Evolutionary conservation across 2,113 vertebrate genomes (phyloP), one percentile per base, ranked within the genome.

Genomic region (Paramormyrops kingsleyae): DNA sequence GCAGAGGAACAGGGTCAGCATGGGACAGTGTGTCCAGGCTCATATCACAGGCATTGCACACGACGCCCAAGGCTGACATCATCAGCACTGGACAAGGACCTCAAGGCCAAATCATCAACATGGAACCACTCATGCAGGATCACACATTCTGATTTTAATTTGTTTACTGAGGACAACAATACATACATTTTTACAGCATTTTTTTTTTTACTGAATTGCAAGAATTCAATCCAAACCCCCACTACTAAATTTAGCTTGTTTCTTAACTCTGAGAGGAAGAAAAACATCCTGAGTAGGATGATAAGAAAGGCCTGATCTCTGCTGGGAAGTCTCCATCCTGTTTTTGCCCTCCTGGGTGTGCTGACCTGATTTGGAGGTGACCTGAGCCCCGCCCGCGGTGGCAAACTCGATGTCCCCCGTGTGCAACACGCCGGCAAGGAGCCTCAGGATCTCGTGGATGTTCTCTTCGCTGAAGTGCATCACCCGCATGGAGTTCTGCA

Each of bases 311-410:
- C 46, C 84, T 87, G 44, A 39, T 44, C 35, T 12, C 13, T 13
- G 39, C 35, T 2, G 59, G 59, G 39, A 49, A 52, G 44, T 19
- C 24, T 47, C 49, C 85, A 87, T 47, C 66, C 47, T 53, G 49
- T 52, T n/a, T 52, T 53, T n/a, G 50, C 3, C 50, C 44, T 53
- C 85, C 85, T 53, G 50, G 85, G 27, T 59, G 19, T 9, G 80
- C 90, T 93, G 90, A 99, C 99, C 98, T 94, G 97, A 95, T 94
- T 99, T 99, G 92, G 97, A 98, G 91, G 97, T 97, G 84, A 99
- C 95, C 39, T 99, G 98, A 0, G 99, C 98, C 70, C 99, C 98
- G 0, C 99, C 98, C 21, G 99, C 99, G 44, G 98, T 99, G 94
- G 98, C 96, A 87, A 99, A 99, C 89, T 99, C 97, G 19, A 99